Evolutionary conservation across 1,140 invertebrate genomes (phyloP).

Genomic region (Pachyrhynchus sulphureomaculatus): DNA sequence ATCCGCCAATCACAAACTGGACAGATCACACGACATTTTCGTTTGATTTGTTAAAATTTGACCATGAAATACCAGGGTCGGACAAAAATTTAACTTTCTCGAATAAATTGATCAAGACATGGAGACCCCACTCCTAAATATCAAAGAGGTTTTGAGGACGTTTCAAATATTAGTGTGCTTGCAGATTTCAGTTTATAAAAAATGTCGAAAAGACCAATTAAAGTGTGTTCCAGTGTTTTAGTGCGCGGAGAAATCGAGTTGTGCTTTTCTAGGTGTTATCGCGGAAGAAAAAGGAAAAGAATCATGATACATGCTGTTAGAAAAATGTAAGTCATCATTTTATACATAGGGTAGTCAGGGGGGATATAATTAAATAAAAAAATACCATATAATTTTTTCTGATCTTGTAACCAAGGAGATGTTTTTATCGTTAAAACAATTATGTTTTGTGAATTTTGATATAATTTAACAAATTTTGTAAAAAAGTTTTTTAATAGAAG

Average conservation of each 20-base stretch:
- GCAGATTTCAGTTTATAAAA: conserved; percentile 14
- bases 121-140: not conserved
- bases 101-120: not conserved
- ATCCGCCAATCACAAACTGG: not conserved
- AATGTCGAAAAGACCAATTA: conserved; percentile 30
- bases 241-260: conserved; percentile 31
- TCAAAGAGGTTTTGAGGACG: not conserved
- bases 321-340: conserved; percentile 22
- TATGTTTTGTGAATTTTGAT: too few species aligned
- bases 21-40: not conserved
- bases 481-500: too few species aligned
- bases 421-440: too few species aligned
- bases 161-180: conserved; percentile 11
- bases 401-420: too few species aligned
- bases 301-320: conserved; percentile 23
- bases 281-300: conserved; percentile 5
- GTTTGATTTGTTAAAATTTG: not conserved
- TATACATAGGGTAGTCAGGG: not conserved
- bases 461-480: too few species aligned
- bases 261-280: not conserved
- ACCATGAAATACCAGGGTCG: conserved; percentile 2
- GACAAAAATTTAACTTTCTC: conserved; percentile 1
- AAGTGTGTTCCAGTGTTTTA: conserved; percentile 30
- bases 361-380: too few species aligned
- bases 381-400: too few species aligned